Evolutionary conservation across 2,888 invertebrate genomes (phyloP), one percentile per base, ranked within the genome.

Genomic region (Leptopterna dolabrata): DNA sequence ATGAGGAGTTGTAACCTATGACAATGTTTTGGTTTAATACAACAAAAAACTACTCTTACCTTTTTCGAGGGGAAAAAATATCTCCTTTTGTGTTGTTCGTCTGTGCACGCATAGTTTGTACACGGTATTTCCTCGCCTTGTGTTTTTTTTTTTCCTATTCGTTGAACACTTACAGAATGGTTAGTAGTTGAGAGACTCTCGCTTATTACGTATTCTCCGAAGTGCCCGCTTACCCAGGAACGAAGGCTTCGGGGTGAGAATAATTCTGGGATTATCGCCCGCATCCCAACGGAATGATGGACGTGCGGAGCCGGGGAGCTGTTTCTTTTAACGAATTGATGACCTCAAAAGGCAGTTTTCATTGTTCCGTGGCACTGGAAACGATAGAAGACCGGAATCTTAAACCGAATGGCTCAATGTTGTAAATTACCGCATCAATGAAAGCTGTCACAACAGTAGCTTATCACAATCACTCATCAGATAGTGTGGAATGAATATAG

Each of bases 1-100:
- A 78, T 78, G 78, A 78, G 78, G 13, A 43, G 78, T 45, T 78
- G 78, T 45, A 78, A 78, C 78, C 78, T 78, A 78, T 45, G 78
- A 78, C 78, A 78, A 78, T 78, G 78, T 78, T 78, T 78, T 43
- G 78, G 78, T 45, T 19, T 0, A n/a, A 41, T 43, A 78, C 27
- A 19, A 78, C 78, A 78, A 78, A 78, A 76, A 41, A 63, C 4
- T 7, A 2, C 36, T 36, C 36, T 36, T 36, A 2, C 36, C 36
- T 36, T 2, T 36, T 36, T 2, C 7, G 36, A 36, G 7, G 36
- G 7, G 7, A 7, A 36, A 36, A 36, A 36, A 36, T 4, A 36
- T 4, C 36, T 7, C 47, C 27, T 78, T 78, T 78, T 78, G 45
- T 45, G 45, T 78, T n/a, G 43, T 9, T 45, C 27, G 78, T 43